These are phyloP conservation scores for Nasonia oneida DNA, from an alignment of 2,888 invertebrate genomes.

Conservation along the genomic window DNA sequence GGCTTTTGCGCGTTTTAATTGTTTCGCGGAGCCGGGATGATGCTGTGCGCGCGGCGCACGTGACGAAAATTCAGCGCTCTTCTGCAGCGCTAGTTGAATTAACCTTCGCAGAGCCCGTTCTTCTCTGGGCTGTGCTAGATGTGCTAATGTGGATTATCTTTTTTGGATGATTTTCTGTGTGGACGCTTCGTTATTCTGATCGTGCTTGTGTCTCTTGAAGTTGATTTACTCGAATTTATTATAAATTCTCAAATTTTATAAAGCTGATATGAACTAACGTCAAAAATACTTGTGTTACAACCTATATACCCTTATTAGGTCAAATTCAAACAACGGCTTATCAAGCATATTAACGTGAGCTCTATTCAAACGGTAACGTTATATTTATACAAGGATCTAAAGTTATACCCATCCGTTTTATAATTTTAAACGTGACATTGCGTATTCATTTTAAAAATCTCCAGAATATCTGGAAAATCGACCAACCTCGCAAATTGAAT, in stretches of 20 bases:
- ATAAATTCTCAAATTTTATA: neutral
- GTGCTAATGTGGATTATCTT: no score
- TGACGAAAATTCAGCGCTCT: neutral
- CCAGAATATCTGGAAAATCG: neutral
- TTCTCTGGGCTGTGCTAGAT: neutral
- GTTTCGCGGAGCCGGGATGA: neutral
- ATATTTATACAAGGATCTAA: no score
- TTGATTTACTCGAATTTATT: no score
- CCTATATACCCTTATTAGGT: neutral
- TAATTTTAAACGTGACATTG: no score
- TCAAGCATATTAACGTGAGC: neutral
- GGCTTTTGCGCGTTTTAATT: constrained; percentile 6
- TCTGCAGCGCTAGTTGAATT: neutral
- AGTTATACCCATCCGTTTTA: no score
- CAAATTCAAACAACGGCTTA: neutral
- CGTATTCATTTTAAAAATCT: no score
- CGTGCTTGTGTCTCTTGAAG: no score
- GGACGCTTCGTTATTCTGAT: no score
- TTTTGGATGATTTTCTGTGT: no score
- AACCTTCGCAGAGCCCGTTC: neutral
- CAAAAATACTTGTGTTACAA: neutral
- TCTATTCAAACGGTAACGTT: neutral
- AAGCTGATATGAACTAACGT: neutral
- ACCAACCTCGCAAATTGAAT: neutral
- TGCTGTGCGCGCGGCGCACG: neutral